These are phyloP conservation scores for Blennius ocellaris DNA, from an alignment of 2,113 vertebrate species.

Conservation along the genomic window DNA sequence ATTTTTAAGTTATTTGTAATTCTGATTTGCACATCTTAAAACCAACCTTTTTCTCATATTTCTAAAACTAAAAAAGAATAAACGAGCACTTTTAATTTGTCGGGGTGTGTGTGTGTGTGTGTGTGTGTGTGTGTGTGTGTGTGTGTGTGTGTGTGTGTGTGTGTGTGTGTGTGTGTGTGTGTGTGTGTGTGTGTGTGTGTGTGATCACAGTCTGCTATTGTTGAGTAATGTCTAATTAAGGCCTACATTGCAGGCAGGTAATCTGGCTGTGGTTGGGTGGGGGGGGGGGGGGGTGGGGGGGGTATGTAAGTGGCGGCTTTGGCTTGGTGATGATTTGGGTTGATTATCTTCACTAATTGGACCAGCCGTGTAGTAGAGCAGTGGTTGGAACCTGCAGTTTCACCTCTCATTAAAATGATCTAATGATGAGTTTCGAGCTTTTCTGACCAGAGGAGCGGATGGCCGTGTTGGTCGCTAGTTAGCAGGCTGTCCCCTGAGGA, in stretches of 20 bases:
- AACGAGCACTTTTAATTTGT: constrained; percentile 7
- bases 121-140: too few relatives aligned
- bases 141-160: too few relatives aligned
- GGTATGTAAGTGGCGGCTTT: constrained; percentile 55
- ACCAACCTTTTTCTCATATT: neutral
- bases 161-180: too few relatives aligned
- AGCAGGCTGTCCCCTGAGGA: constrained; percentile 68
- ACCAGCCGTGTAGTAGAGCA: constrained; percentile 60
- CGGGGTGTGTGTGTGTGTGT: too few relatives aligned
- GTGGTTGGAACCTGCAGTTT: constrained; percentile 66
- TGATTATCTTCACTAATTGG: constrained; percentile 82
- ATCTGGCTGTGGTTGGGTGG: constrained; percentile 55
- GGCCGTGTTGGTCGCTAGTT: constrained; percentile 67
- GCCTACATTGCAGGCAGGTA: constrained; percentile 67
- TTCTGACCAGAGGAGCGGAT: constrained; percentile 66
- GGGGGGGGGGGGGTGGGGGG: constrained; percentile 30
- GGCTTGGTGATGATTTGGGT: constrained; percentile 76
- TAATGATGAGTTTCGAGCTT: constrained; percentile 75
- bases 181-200: constrained; percentile 25
- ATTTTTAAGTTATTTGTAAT: neutral
- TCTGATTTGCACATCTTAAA: too few relatives aligned
- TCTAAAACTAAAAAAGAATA: constrained; percentile 33
- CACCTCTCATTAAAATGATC: constrained; percentile 82
- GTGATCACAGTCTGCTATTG: constrained; percentile 69
- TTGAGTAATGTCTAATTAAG: constrained; percentile 78